Base-by-base conservation (phyloP, 2,797 vertebrate species). In the Cottoperca gobio region DNA sequence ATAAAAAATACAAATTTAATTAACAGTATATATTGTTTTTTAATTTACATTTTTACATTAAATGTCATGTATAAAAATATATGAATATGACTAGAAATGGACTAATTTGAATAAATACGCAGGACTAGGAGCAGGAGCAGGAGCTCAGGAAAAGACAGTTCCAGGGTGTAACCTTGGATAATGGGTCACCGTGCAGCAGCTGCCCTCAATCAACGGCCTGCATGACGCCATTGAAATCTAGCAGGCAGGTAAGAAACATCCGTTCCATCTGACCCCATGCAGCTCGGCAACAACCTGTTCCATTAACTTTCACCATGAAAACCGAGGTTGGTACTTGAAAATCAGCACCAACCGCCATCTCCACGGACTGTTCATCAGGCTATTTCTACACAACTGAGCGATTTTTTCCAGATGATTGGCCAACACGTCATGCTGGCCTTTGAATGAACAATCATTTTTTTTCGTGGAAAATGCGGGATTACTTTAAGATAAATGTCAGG, bases 201-300 rank as follows among this genome's bases (percentile, higher is more conserved):
- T 86, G 82, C 84, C 83, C 82, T 84, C 75, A 83, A 85, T 90
- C 86, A 87, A 64, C 13, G 2, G 63, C 65, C 86, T 33, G 70
- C 88, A 87, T 84, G 79, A 88, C 35, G 77, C 82, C 83, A 67
- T 71, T 73, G 82, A 87, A 89, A 87, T 79, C 86, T 88, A 78
- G 71, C 86, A 76, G 81, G 79, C 65, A 86, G 74, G 79, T 78
- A 83, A 84, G 77, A 84, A 58, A 82, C 73, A 74, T 82, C 78
- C 70, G 21, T 79, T 89, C 72, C 70, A 59, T 81, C 72, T 86
- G 87, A 91, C 85, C 85, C 76, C 83, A 74, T 87, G 86, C 76
- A 10, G 88, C 79, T 83, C 69, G 0, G 58, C 76, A 81, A 80
- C 79, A 88, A 86, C 84, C 82, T 78, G 45, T 88, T 89, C 85